Conservation (phyloP, 2,888 invertebrate species). For the Copidosoma aretas region DNA sequence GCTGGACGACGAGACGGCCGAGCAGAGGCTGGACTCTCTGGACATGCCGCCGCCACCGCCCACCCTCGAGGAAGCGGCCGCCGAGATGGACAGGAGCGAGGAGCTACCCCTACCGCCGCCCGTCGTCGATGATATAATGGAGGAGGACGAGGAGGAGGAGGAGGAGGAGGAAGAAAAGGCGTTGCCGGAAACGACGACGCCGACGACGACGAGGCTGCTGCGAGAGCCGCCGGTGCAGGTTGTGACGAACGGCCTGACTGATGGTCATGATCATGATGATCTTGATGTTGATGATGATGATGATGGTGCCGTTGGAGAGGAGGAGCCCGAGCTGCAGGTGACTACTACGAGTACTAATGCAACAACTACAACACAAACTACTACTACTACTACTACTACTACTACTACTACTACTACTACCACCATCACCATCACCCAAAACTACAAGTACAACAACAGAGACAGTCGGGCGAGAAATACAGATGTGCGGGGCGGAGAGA, state of each 20-base stretch:
- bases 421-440: too few relatives aligned
- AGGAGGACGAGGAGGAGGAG: too few relatives aligned
- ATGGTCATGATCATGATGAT: constrained; percentile 20
- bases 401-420: constrained; percentile 45
- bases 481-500: too few relatives aligned
- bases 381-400: constrained; percentile 41
- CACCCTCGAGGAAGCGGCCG: constrained; percentile 24
- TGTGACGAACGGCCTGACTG: constrained; percentile 15
- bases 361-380: constrained; percentile 24
- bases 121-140: too few relatives aligned
- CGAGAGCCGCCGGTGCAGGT: constrained; percentile 5
- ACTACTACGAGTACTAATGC: constrained; percentile 29
- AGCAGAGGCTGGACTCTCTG: constrained; percentile 16
- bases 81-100: constrained; percentile 26
- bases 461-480: too few relatives aligned
- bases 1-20: background rate
- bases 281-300: too few relatives aligned
- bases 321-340: constrained; percentile 45
- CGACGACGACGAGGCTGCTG: background rate
- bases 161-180: too few relatives aligned
- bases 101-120: constrained; percentile 46
- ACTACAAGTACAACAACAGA: background rate
- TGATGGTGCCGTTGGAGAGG: constrained; percentile 18
- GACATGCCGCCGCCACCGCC: constrained; percentile 10
- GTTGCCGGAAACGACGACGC: too few relatives aligned